A percentile compares a stretch with the other conserved stretches of the same genome.
phyloP scores from a whole-genome alignment of 2,113 vertebrate genomes.

The Bos javanicus region DNA sequence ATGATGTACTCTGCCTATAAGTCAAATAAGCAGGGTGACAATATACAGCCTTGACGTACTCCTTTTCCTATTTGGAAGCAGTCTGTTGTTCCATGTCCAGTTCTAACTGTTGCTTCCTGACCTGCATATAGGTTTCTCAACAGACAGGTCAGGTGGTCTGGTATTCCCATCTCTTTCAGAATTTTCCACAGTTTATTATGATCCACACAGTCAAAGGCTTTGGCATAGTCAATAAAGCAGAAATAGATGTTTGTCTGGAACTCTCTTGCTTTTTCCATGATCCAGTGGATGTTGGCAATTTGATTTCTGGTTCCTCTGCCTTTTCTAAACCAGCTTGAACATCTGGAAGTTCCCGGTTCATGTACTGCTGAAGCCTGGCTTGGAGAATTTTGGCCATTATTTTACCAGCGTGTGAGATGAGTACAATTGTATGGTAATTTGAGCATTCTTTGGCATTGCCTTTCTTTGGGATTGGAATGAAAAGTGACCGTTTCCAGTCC shows the following conservation, averaged over 20 bases:
- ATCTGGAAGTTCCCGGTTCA: not conserved
- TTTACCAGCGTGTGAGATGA: not conserved
- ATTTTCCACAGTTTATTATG: not conserved
- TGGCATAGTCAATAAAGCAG: not conserved
- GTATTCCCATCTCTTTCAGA: not conserved
- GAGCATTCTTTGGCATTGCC: not conserved
- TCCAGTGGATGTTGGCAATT: not conserved
- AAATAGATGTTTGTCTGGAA: not conserved
- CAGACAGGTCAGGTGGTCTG: not conserved
- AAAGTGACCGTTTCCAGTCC: not conserved
- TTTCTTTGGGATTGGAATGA: not conserved
- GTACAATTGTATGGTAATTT: not conserved
- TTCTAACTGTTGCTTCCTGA: not conserved
- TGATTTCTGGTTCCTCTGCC: not conserved
- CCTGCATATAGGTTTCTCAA: not conserved
- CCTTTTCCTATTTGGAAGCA: no score
- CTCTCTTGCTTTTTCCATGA: not conserved
- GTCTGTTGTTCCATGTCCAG: not conserved
- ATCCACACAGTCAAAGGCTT: not conserved
- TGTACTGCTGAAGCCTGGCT: not conserved
- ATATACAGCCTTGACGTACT: no score
- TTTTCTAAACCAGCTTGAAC: not conserved
- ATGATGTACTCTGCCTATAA: not conserved
- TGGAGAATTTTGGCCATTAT: not conserved
- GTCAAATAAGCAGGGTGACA: not conserved